Percentiles rank a stretch among this genome's conserved stretches.
phyloP scores from a whole-genome alignment of 2,797 vertebrate genomes.

The Aldrovandia affinis region DNA sequence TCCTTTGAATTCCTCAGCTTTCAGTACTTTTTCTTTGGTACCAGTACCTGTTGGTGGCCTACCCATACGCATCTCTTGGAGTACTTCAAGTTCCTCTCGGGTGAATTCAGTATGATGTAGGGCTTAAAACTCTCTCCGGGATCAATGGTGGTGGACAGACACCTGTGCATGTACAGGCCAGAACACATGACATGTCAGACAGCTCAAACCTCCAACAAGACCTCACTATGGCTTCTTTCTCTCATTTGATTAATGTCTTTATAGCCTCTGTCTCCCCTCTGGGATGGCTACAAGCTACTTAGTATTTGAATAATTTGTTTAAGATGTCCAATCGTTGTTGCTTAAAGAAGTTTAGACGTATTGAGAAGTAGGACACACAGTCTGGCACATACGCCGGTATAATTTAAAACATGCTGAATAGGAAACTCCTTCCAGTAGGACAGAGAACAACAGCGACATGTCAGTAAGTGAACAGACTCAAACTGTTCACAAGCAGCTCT shows the following conservation, averaged over 20 bases:
- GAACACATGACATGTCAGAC: constrained; percentile 51
- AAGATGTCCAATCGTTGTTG: neutral
- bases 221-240: neutral
- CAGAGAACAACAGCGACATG: neutral
- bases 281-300: neutral
- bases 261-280: neutral
- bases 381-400: neutral
- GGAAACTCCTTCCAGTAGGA: neutral
- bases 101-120: constrained; percentile 60
- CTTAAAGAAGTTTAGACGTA: neutral
- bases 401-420: neutral
- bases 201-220: neutral
- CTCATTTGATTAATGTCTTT: neutral
- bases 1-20: neutral
- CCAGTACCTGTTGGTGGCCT: constrained; percentile 61
- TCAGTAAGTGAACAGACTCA: neutral
- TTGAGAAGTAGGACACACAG: neutral
- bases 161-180: constrained; percentile 55
- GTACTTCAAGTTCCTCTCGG: constrained; percentile 57
- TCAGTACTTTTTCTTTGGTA: neutral
- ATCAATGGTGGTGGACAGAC: constrained; percentile 62
- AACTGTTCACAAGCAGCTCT: neutral
- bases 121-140: constrained; percentile 63
- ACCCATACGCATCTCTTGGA: constrained; percentile 36
- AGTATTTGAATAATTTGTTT: neutral